Percentiles rank a stretch among this genome's conserved stretches.
Evolutionary conservation across 2,797 vertebrate genomes (phyloP).

Genomic region (Chrysolophus pictus): DNA sequence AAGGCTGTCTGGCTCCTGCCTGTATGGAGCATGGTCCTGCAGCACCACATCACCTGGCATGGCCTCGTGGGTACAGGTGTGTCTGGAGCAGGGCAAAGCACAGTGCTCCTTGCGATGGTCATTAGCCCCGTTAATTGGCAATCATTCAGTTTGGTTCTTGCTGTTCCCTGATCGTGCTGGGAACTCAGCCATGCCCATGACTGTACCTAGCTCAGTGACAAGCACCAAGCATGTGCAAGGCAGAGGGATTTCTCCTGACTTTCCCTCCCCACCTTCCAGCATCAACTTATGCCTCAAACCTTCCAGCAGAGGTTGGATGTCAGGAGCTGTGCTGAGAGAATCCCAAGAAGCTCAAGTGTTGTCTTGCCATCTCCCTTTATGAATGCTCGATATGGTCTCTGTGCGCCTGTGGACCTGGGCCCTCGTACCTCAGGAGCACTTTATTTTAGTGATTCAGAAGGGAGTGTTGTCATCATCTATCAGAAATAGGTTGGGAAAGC

Average conservation of each 20-base stretch:
- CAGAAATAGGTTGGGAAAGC: conserved; percentile 26
- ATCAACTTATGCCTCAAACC: background rate
- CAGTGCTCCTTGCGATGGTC: background rate
- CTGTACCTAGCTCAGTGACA: background rate
- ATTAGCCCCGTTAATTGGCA: background rate
- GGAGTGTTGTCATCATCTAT: conserved; percentile 29
- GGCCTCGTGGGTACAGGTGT: background rate
- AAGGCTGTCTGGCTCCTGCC: background rate
- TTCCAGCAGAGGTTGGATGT: background rate
- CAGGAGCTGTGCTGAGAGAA: background rate
- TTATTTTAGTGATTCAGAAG: conserved; percentile 33
- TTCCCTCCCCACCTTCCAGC: background rate
- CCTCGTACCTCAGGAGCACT: background rate
- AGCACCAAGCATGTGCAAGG: background rate
- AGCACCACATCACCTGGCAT: background rate
- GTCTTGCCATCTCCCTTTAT: background rate
- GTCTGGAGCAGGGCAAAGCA: background rate
- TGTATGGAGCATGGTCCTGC: background rate
- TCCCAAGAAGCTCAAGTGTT: background rate
- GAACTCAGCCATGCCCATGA: background rate
- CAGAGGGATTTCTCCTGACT: background rate
- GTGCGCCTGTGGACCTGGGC: background rate
- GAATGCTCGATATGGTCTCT: background rate
- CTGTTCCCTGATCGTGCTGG: background rate
- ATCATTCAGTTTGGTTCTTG: background rate